A percentile compares a stretch with the other conserved stretches of the same genome.
Evolutionary conservation across 2,888 invertebrate species (phyloP).

Genomic region (Agonopterix alstromeriana): DNA sequence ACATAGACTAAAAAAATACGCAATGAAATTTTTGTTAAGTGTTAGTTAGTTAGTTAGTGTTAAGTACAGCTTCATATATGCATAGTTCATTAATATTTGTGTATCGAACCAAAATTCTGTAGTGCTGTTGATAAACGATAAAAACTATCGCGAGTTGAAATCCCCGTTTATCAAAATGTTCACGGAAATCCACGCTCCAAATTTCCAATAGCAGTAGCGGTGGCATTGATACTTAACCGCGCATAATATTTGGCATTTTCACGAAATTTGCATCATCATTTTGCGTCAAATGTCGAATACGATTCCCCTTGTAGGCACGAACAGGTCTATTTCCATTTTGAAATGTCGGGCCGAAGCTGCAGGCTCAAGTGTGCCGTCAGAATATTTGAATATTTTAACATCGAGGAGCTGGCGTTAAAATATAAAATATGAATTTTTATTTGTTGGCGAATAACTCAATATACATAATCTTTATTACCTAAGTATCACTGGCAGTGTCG

Average conservation of each 20-base stretch:
- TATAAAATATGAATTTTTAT: slow-evolving; percentile 49
- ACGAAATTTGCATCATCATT: slow-evolving; percentile 55
- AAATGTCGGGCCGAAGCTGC: slow-evolving; percentile 56
- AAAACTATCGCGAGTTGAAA: slow-evolving; percentile 1
- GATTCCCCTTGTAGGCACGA: slow-evolving; percentile 57
- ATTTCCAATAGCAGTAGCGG: neutral
- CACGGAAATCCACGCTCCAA: neutral
- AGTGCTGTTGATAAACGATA: neutral
- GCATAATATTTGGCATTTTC: slow-evolving; percentile 47
- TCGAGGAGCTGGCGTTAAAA: slow-evolving; percentile 42
- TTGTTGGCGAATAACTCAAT: slow-evolving; percentile 15
- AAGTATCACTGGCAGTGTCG: too few relatives aligned
- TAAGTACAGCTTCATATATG: too few relatives aligned
- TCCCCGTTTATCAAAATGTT: neutral
- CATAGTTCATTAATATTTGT: too few relatives aligned
- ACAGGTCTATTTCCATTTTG: slow-evolving; percentile 63
- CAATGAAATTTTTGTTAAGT: too few relatives aligned
- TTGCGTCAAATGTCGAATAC: slow-evolving; percentile 59
- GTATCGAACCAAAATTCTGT: too few relatives aligned
- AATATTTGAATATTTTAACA: slow-evolving; percentile 70
- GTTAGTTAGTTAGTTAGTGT: too few relatives aligned
- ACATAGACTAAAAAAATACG: too few relatives aligned
- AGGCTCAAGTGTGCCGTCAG: slow-evolving; percentile 60
- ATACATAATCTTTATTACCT: neutral
- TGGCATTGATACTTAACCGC: slow-evolving; percentile 48